Base-by-base conservation (phyloP, 1,140 invertebrate genomes). In the Drosophila oshimai region DNA sequence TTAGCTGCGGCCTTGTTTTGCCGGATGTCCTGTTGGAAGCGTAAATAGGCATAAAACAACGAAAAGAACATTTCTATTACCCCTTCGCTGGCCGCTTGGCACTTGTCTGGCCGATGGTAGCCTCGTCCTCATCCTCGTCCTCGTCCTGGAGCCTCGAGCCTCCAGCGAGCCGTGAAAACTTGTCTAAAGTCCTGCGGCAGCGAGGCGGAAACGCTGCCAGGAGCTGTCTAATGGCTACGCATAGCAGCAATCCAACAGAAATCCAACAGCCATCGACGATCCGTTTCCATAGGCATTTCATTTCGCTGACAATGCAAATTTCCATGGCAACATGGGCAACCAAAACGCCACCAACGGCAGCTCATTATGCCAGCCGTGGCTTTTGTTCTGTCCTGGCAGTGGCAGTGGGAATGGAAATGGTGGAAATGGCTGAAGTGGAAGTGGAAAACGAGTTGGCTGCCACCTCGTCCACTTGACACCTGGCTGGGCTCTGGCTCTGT, bases 11-110 rank as follows among this genome's bases (percentile, higher is more conserved):
- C 81, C 77, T 69, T 80, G 81, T 87, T 87, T 87, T 64, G 64
- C 81, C 81, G 81, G 81, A 87, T 77, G 81, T 87, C 83, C 73
- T 87, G 81, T 87, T 81, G 54, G 77, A 81, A 87, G 81, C 81
- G 81, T 87, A 87, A 87, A 87, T 87, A 87, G 81, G 81, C 81
- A 87, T 88, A 87, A 87, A 87, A 87, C 83, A 87, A 81, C 83
- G 76, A 87, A 88, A 87, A 53, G 73, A 87, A 87, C 81, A 87
- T 87, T 87, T 87, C 83, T 87, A 87, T 87, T 87, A 81, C 81
- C 73, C 51, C 61, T 65, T 51, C 41, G 61, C 37, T 61, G 24
- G 41, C 10, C 29, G 26, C 39, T 45, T 36, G 58, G 33, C 12
- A 37, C 34, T 60, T 61, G 54, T 29, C 39, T 64, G 60, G 60